These are phyloP conservation scores for Acinonyx jubatus DNA, from an alignment of 2,113 vertebrate species.

Conservation along the genomic window DNA sequence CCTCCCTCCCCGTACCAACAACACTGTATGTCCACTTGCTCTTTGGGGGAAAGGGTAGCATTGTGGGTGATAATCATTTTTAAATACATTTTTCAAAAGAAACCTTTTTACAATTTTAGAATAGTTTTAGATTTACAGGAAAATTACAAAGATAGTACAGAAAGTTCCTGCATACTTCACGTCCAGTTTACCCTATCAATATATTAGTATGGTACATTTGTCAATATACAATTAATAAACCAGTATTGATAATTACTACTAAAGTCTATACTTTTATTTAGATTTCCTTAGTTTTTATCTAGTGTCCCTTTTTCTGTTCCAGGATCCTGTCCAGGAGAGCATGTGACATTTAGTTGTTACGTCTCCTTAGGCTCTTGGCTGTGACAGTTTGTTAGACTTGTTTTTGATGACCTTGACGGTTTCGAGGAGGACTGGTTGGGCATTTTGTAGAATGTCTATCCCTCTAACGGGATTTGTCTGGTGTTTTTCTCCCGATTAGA, in stretches of 20 bases:
- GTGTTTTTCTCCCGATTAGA: background rate
- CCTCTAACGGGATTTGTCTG: background rate
- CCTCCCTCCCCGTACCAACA: too few species aligned
- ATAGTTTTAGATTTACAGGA: background rate
- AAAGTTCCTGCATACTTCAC: background rate
- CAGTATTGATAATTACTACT: background rate
- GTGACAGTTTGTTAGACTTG: background rate
- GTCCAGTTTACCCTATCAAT: background rate
- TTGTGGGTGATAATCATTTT: background rate
- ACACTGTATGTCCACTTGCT: background rate
- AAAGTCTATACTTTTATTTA: background rate
- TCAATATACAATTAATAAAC: background rate
- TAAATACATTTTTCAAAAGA: background rate
- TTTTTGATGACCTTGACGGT: background rate
- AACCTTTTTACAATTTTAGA: background rate
- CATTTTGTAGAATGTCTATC: background rate
- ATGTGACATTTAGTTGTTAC: background rate
- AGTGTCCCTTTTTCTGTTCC: background rate
- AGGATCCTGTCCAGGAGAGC: background rate
- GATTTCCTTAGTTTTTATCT: background rate
- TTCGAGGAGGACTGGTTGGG: background rate
- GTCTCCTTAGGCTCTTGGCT: background rate
- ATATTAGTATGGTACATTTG: background rate
- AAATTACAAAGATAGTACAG: background rate
- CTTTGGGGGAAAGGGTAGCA: too few species aligned